Conservation (phyloP, 1,140 invertebrate species). For the Dinothrombium tinctorium region DNA sequence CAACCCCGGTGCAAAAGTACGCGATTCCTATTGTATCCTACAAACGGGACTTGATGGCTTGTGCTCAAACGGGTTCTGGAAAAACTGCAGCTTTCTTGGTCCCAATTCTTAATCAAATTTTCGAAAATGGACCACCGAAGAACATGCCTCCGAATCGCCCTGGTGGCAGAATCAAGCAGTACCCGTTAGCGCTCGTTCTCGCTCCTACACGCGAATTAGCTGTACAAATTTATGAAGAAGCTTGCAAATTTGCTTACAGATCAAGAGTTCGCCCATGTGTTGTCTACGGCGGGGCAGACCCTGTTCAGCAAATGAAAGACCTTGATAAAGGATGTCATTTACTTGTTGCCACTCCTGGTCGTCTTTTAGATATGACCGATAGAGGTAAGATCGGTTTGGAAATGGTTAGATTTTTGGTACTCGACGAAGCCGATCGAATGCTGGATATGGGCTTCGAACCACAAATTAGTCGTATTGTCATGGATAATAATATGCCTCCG, state of each 20-base stretch:
- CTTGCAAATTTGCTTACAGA: constrained; percentile 82
- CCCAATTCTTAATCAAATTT: constrained; percentile 87
- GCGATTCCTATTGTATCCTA: constrained; percentile 76
- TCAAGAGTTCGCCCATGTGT: constrained; percentile 72
- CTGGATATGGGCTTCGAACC: constrained; percentile 99
- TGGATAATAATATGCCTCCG: constrained; percentile 75
- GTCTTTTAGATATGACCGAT: constrained; percentile 40
- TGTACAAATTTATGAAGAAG: constrained; percentile 91
- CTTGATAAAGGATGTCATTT: constrained; percentile 41
- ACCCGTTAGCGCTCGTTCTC: constrained; percentile 59
- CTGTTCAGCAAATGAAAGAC: constrained; percentile 58
- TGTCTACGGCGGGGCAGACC: constrained; percentile 64
- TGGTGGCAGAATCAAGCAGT: constrained; percentile 54
- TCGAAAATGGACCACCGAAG: constrained; percentile 37
- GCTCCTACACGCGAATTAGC: constrained; percentile 87
- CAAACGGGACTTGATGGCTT: constrained; percentile 77
- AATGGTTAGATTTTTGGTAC: constrained; percentile 28
- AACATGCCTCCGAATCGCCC: constrained; percentile 9
- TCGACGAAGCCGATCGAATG: constrained; percentile 59
- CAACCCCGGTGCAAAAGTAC: constrained; percentile 69
- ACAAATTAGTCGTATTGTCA: constrained; percentile 85
- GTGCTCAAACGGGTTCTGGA: constrained; percentile 75
- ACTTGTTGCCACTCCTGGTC: constrained; percentile 24
- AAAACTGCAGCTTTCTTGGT: constrained; percentile 93
- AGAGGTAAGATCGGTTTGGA: constrained; percentile 39